A percentile compares a stretch with the other conserved stretches of the same genome.
phyloP scores from a whole-genome alignment of 2,797 vertebrate species.

The Lycodopsis pacificus region DNA sequence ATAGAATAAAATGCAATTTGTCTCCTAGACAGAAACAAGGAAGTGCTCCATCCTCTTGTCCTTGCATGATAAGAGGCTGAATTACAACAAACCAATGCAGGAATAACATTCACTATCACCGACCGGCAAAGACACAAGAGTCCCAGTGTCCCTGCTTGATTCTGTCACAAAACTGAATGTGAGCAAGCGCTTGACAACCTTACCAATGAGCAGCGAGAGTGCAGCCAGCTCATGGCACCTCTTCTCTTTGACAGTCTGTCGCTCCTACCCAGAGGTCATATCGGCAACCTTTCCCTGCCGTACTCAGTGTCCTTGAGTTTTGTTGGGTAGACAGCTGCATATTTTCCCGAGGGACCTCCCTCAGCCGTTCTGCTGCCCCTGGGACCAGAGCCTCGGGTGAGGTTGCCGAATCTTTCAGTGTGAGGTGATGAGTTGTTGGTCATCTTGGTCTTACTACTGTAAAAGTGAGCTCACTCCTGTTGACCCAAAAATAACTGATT shows the following conservation, averaged over 20 bases:
- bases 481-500: constrained; percentile 23
- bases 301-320: constrained; percentile 55
- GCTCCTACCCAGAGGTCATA: constrained; percentile 37
- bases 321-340: constrained; percentile 33
- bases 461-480: constrained; percentile 40
- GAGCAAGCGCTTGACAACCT: constrained; percentile 31
- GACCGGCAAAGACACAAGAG: constrained; percentile 21
- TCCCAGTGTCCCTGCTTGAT: constrained; percentile 27
- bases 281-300: constrained; percentile 35
- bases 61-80: constrained; percentile 7
- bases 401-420: constrained; percentile 43
- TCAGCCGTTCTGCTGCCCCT: constrained; percentile 38
- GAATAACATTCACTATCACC: constrained; percentile 12
- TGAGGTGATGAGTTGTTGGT: constrained; percentile 48
- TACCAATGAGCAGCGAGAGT: constrained; percentile 27
- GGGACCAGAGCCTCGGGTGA: constrained; percentile 45
- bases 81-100: neutral
- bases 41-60: neutral
- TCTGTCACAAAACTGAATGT: constrained; percentile 31
- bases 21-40: neutral
- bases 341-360: constrained; percentile 54
- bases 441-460: constrained; percentile 46
- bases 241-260: constrained; percentile 29
- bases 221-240: constrained; percentile 27
- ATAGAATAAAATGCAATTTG: neutral